Conservation (phyloP, 2,113 vertebrate species). For the Meriones unguiculatus region DNA sequence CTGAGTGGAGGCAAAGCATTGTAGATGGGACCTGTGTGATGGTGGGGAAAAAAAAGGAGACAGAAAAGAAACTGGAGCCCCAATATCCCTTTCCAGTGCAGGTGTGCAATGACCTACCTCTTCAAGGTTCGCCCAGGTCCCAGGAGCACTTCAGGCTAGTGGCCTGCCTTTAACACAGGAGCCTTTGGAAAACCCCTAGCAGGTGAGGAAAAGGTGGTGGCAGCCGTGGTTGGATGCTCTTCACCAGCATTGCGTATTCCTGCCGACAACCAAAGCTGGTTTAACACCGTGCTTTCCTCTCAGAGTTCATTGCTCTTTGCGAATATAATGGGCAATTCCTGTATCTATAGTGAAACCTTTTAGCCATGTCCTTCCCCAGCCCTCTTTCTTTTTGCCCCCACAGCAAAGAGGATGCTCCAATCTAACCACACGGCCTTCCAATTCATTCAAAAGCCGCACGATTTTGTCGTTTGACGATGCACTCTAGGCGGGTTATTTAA, state of each 20-base stretch:
- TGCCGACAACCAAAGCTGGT: neutral
- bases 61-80: too few relatives aligned
- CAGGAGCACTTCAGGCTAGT: neutral
- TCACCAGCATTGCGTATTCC: neutral
- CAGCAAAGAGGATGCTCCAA: neutral
- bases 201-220: neutral
- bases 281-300: neutral
- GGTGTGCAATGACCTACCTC: too few relatives aligned
- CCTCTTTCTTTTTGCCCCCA: neutral
- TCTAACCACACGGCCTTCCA: neutral
- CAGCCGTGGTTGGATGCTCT: neutral
- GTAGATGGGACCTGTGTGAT: too few relatives aligned
- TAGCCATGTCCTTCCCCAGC: neutral
- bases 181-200: neutral
- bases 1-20: neutral
- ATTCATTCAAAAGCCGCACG: neutral
- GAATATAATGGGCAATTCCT: neutral
- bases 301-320: neutral
- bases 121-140: neutral
- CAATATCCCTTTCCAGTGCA: neutral
- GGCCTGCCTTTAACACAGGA: neutral
- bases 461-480: conserved; percentile 8
- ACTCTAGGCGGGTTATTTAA: conserved; percentile 1
- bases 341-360: neutral
- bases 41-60: neutral